Evolutionary conservation across 2,113 vertebrate genomes (phyloP).

Genomic region (Pimephales promelas): DNA sequence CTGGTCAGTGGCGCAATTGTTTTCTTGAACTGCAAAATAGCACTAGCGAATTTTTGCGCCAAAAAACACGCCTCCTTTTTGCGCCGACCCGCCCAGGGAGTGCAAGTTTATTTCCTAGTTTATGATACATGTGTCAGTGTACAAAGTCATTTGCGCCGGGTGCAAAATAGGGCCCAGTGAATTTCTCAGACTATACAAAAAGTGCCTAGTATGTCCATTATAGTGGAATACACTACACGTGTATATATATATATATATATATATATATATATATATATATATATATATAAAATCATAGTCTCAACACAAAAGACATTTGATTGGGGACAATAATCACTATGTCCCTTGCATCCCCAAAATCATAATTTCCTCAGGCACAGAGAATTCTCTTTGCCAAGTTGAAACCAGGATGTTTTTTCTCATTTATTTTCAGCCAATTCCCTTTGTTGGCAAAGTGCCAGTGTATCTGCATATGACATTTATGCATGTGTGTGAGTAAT

Average conservation of each 20-base stretch:
- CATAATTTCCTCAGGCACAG: background rate
- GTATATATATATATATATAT: too few relatives aligned
- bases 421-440: constrained; percentile 39
- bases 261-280: too few relatives aligned
- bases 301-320: background rate
- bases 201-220: background rate
- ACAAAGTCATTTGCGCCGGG: too few relatives aligned
- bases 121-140: too few relatives aligned
- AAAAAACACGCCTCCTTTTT: too few relatives aligned
- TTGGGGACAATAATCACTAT: background rate
- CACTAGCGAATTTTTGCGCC: too few relatives aligned
- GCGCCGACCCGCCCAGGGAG: too few relatives aligned
- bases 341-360: constrained; percentile 27
- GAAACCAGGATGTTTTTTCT: background rate
- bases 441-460: constrained; percentile 40
- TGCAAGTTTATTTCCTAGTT: too few relatives aligned
- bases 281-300: background rate
- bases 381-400: constrained; percentile 22
- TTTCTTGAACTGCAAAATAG: too few relatives aligned
- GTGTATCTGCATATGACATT: constrained; percentile 55
- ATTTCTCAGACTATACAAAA: background rate
- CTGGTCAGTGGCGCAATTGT: too few relatives aligned
- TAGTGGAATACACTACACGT: background rate
- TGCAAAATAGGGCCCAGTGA: too few relatives aligned
- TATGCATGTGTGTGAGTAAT: constrained; percentile 42